Percentiles rank a stretch among this genome's conserved stretches.
These are phyloP conservation scores for Marmota flaviventris DNA, from an alignment of 2,113 vertebrate genomes.

Conservation along the genomic window DNA sequence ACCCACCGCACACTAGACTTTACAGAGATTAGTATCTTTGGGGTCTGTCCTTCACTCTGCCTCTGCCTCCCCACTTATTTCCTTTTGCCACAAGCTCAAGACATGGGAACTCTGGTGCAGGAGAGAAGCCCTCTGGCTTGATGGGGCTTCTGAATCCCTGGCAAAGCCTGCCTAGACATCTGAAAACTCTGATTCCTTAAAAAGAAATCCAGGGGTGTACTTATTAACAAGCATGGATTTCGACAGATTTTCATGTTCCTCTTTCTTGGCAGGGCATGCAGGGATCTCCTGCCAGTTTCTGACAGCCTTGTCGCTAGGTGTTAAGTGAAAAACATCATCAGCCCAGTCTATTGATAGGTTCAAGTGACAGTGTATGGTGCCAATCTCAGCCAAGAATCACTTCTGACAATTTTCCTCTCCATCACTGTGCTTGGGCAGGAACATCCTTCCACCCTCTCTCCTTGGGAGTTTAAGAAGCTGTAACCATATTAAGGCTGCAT, in stretches of 20 bases:
- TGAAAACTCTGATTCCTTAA: conserved; percentile 71
- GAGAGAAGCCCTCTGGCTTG: neutral
- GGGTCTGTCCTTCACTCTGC: neutral
- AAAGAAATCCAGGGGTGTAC: conserved; percentile 80
- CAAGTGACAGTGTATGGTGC: conserved; percentile 78
- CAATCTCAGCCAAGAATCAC: conserved; percentile 79
- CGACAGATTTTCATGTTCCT: conserved; percentile 82
- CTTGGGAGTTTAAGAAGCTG: conserved; percentile 33
- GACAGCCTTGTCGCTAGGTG: conserved; percentile 80
- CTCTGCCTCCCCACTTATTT: neutral
- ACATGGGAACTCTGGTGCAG: neutral
- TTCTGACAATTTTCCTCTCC: conserved; percentile 74
- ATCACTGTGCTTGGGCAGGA: neutral
- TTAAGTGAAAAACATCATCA: conserved; percentile 84
- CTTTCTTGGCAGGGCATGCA: conserved; percentile 75
- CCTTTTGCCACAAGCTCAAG: neutral
- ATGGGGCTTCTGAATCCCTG: conserved; percentile 44
- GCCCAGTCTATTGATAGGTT: conserved; percentile 80
- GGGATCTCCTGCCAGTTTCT: conserved; percentile 82
- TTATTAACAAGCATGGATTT: conserved; percentile 81
- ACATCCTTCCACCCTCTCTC: neutral
- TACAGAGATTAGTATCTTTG: neutral
- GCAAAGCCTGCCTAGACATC: conserved; percentile 63
- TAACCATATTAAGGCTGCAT: conserved; percentile 65
- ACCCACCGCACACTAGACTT: neutral